Conservation (phyloP, 2,797 vertebrate genomes). For the Rhinophrynus dorsalis region DNA sequence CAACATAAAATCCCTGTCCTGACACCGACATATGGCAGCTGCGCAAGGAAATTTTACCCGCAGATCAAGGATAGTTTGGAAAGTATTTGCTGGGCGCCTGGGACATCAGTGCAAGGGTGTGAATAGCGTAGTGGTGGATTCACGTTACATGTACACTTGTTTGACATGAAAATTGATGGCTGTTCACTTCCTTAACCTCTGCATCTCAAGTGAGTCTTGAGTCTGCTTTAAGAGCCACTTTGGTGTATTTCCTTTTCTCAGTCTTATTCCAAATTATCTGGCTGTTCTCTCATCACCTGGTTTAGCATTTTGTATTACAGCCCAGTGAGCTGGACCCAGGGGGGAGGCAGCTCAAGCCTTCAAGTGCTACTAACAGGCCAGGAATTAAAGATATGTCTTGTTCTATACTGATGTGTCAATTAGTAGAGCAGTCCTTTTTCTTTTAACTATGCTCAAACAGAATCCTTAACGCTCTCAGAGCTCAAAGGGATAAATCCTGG, state of each 20-base stretch:
- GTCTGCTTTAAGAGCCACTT: neutral
- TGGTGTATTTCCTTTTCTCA: neutral
- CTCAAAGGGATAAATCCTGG: too few species aligned
- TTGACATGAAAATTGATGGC: neutral
- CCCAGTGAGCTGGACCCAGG: too few species aligned
- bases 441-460: too few species aligned
- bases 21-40: conserved; percentile 27
- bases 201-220: neutral
- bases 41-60: conserved; percentile 34
- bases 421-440: too few species aligned
- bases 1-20: conserved; percentile 18
- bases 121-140: conserved; percentile 21
- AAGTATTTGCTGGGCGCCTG: conserved; percentile 35
- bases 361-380: too few species aligned
- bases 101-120: conserved; percentile 26
- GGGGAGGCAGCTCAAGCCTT: too few species aligned
- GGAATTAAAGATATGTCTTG: too few species aligned
- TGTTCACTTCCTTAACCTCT: conserved; percentile 19
- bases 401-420: too few species aligned
- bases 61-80: conserved; percentile 34
- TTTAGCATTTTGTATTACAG: conserved; percentile 16
- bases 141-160: conserved; percentile 13
- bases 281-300: neutral
- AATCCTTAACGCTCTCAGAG: too few species aligned
- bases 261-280: neutral